Evolutionary conservation across 2,113 vertebrate genomes (phyloP).

Genomic region (Antennarius striatus): DNA sequence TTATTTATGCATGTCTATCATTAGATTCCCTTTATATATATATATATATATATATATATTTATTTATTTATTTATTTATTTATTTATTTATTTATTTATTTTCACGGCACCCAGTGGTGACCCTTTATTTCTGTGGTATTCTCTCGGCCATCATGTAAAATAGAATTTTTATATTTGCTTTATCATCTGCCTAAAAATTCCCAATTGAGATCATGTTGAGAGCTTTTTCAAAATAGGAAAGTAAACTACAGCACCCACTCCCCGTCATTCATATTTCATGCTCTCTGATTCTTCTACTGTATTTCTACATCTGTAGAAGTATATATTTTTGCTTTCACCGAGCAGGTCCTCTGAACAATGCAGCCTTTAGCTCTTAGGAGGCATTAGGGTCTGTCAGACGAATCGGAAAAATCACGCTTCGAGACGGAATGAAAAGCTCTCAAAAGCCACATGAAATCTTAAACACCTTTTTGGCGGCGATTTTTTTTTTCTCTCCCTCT

Average conservation of each 20-base stretch:
- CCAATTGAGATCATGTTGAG: conserved; percentile 67
- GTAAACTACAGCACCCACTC: conserved; percentile 62
- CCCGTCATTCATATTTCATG: conserved; percentile 71
- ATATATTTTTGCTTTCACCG: conserved; percentile 53
- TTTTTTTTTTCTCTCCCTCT: not conserved
- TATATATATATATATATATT: no score
- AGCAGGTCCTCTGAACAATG: conserved; percentile 59
- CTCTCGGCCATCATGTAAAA: conserved; percentile 31
- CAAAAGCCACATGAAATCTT: conserved; percentile 74
- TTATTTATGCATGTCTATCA: not conserved
- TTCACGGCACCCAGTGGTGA: no score
- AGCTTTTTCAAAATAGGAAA: conserved; percentile 59
- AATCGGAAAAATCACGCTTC: conserved; percentile 55
- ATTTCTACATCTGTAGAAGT: conserved; percentile 72
- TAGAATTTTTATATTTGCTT: conserved; percentile 60
- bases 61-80: no score
- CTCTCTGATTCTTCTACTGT: conserved; percentile 63
- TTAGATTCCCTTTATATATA: no score
- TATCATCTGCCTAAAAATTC: conserved; percentile 55
- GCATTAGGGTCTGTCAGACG: conserved; percentile 65
- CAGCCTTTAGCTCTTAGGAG: conserved; percentile 61
- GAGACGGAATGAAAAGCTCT: conserved; percentile 65
- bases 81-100: no score
- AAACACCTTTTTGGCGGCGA: conserved; percentile 51
- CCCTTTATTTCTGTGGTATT: not conserved